A percentile compares a stretch with the other conserved stretches of the same genome.
phyloP scores from a whole-genome alignment of 2,888 invertebrate species.

The Sycophila texana region DNA sequence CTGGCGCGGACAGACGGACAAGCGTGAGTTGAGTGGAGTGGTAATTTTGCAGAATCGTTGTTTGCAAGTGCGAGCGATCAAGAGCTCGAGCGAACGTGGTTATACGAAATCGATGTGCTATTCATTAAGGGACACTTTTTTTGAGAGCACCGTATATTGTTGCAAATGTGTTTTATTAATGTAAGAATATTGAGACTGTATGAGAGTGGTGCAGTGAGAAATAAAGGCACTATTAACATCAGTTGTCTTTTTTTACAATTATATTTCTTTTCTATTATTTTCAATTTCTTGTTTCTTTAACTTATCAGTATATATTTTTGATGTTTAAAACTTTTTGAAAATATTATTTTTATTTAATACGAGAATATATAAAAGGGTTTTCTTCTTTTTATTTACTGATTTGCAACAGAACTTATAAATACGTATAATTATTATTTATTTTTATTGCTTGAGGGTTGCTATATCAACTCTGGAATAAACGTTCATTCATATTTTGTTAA shows the following conservation, averaged over 20 bases:
- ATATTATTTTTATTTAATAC: background rate
- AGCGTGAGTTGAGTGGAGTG: background rate
- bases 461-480: too few relatives aligned
- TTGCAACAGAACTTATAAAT: too few relatives aligned
- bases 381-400: too few relatives aligned
- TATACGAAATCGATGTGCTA: background rate
- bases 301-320: too few relatives aligned
- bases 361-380: too few relatives aligned
- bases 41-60: background rate
- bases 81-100: conserved; percentile 11
- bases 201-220: conserved; percentile 39
- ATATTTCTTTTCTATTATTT: too few relatives aligned
- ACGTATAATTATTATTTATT: too few relatives aligned
- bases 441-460: too few relatives aligned
- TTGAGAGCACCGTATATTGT: conserved; percentile 42
- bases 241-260: background rate
- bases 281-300: background rate
- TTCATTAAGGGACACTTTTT: conserved; percentile 35
- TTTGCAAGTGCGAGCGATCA: conserved; percentile 3
- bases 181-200: conserved; percentile 47
- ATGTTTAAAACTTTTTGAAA: background rate
- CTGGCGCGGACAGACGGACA: background rate
- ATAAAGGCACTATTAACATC: conserved; percentile 50
- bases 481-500: too few relatives aligned
- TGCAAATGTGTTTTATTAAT: conserved; percentile 47